These are phyloP conservation scores for Phasia obesa DNA, from an alignment of 2,888 invertebrate genomes.

Conservation along the genomic window DNA sequence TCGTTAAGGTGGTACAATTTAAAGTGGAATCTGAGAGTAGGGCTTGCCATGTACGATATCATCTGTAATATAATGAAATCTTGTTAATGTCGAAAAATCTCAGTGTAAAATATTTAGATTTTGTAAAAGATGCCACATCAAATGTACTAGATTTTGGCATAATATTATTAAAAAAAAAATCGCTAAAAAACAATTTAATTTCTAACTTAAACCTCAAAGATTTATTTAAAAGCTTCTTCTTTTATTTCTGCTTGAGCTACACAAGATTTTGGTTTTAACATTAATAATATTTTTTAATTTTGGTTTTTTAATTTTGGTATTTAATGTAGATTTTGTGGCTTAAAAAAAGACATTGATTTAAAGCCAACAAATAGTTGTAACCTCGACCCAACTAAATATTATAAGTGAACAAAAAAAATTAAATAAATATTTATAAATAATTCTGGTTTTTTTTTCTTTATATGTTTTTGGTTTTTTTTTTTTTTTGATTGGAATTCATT, in stretches of 20 bases:
- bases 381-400: constrained; percentile 66
- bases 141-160: too few species aligned
- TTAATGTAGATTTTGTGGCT: constrained; percentile 50
- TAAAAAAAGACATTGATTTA: constrained; percentile 56
- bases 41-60: too few species aligned
- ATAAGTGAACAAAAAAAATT: constrained; percentile 39
- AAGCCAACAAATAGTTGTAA: constrained; percentile 45
- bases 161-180: too few species aligned
- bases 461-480: not conserved
- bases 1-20: too few species aligned
- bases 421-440: not conserved
- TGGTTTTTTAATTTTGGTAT: constrained; percentile 25
- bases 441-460: constrained; percentile 21
- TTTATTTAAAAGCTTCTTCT: not conserved
- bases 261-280: constrained; percentile 13
- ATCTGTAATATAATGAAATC: too few species aligned
- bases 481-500: not conserved
- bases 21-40: too few species aligned
- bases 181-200: too few species aligned
- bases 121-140: too few species aligned
- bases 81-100: too few species aligned
- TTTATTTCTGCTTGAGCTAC: constrained; percentile 22
- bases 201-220: constrained; percentile 19
- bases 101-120: too few species aligned
- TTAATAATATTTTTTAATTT: constrained; percentile 13